Percentiles rank a stretch among this genome's conserved stretches.
Evolutionary conservation across 2,888 invertebrate genomes (phyloP).

Genomic region (Andrena camellia): DNA sequence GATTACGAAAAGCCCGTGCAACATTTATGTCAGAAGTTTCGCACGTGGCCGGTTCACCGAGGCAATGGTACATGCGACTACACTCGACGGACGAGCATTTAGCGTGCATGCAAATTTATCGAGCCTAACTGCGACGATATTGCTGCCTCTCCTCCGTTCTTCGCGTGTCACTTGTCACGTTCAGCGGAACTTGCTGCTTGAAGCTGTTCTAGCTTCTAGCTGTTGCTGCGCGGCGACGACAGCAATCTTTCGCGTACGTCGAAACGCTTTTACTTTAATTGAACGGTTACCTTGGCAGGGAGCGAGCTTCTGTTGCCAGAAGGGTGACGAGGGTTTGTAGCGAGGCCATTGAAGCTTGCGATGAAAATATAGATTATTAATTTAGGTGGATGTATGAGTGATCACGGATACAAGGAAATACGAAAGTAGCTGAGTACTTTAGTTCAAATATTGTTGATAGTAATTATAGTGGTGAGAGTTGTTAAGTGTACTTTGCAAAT

Average conservation of each 20-base stretch:
- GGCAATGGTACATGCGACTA: constrained; percentile 37
- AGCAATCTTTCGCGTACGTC: constrained; percentile 3
- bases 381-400: not conserved
- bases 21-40: constrained; percentile 62
- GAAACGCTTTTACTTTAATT: constrained; percentile 40
- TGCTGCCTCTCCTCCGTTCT: not conserved
- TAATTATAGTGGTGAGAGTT: not conserved
- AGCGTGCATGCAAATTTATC: constrained; percentile 22
- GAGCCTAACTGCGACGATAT: constrained; percentile 9
- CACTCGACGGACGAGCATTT: constrained; percentile 18
- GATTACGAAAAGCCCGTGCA: constrained; percentile 54
- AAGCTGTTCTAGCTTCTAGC: not conserved
- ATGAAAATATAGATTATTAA: constrained; percentile 13
- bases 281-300: constrained; percentile 14
- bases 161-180: not conserved
- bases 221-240: constrained; percentile 4
- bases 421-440: not conserved
- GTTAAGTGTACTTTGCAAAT: not conserved
- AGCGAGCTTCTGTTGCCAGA: not conserved
- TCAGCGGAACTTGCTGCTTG: not conserved
- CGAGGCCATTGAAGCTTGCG: not conserved
- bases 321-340: constrained; percentile 1
- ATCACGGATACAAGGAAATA: not conserved
- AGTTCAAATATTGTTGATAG: not conserved
- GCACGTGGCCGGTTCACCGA: constrained; percentile 38